Conservation (phyloP, 2,888 invertebrate genomes). For the Drosophila longiperda region DNA sequence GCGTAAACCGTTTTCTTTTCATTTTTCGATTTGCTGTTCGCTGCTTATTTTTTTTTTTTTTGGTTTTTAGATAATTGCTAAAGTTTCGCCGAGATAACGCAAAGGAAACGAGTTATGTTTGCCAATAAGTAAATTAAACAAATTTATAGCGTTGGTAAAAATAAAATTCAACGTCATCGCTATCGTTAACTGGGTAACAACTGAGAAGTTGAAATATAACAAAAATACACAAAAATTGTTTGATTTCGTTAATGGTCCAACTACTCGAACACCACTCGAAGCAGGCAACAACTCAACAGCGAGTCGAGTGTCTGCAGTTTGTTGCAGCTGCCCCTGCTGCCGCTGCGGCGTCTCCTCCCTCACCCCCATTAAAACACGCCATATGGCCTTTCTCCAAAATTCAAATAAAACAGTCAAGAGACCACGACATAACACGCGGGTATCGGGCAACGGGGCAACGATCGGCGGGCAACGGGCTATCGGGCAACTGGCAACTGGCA, state of each 20-base stretch:
- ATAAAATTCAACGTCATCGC: conserved; percentile 68
- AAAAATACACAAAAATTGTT: conserved; percentile 2
- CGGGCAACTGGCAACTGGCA: conserved; percentile 15
- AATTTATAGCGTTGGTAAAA: conserved; percentile 40
- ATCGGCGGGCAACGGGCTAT: background rate
- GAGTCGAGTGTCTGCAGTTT: conserved; percentile 52
- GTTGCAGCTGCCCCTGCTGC: conserved; percentile 17
- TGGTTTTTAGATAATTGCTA: conserved; percentile 42
- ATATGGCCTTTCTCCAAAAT: conserved; percentile 79
- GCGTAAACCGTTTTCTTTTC: conserved; percentile 38
- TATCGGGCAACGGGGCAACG: conserved; percentile 8
- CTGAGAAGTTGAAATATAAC: background rate
- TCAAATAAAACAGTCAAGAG: conserved; percentile 77
- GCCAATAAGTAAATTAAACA: conserved; percentile 65
- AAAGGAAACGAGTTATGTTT: conserved; percentile 59
- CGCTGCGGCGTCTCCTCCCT: conserved; percentile 22
- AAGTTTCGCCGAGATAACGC: conserved; percentile 53
- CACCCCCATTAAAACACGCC: conserved; percentile 39
- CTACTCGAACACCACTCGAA: conserved; percentile 53
- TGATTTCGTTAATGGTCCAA: conserved; percentile 47
- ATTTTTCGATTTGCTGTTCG: conserved; percentile 7
- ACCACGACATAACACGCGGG: conserved; percentile 43
- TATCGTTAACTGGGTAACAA: conserved; percentile 35
- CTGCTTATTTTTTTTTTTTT: background rate
- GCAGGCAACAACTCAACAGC: conserved; percentile 47